Evolutionary conservation across 1,140 invertebrate genomes (phyloP), one percentile per base, ranked within the genome.

Genomic region (Formica exsecta): DNA sequence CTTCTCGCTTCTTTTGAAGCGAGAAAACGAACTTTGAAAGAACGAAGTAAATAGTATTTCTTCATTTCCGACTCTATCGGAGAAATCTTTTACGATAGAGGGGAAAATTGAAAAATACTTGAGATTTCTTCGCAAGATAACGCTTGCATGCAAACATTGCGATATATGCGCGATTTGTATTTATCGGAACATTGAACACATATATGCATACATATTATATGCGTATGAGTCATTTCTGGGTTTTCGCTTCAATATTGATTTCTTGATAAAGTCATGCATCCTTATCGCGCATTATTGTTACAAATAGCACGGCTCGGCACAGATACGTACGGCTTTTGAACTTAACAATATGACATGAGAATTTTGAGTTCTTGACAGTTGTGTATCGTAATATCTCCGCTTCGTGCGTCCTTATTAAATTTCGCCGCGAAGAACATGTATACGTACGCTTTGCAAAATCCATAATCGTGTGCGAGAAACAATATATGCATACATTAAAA

Each of bases 201-300:
- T 5, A 13, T 7, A n/a, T 32, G 2, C 64, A 16, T 66, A n/a
- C 9, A 44, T 11, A 68, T 41, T 29, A 22, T 44, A 16, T 22
- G 6, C 11, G 8, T 38, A 75, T 75, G 73, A 76, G 8, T 62
- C 57, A 76, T 62, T 41, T 13, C 22, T 62, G 57, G 16, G 36
- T 29, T 62, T 76, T 76, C n/a, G 22, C 71, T 74, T 57, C 57
- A n/a, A 76, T 64, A 76, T 76, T 64, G 74, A 76, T 76, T 64
- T 48, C 16, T n/a, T 19, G 59, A 76, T 64, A 64, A 44, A 64
- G 8, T 64, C 57, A 8, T 11, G 25, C 38, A 44, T 64, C 44
- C 59, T 48, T 76, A 44, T 76, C 74, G 38, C 2, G 13, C 9
- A 59, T 64, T 44, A 61, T 61, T 75, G 36, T 76, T 62, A 59